A percentile compares a stretch with the other conserved stretches of the same genome.
These are phyloP conservation scores for Crocuta crocuta DNA, from an alignment of 2,113 vertebrate species.

Conservation along the genomic window DNA sequence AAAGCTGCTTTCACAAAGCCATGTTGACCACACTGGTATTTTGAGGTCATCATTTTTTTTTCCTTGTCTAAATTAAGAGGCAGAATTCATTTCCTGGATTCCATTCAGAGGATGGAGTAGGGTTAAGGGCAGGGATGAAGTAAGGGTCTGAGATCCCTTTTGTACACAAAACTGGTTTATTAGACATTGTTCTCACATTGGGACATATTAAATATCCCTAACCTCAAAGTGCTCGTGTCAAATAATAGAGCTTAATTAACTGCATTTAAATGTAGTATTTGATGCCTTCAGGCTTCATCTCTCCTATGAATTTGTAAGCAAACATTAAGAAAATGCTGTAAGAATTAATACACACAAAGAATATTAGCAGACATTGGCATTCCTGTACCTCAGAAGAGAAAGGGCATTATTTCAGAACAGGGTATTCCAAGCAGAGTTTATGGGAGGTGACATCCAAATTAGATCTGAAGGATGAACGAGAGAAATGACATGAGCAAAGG, in stretches of 20 bases:
- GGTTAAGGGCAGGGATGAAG: not conserved
- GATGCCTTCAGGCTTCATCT: not conserved
- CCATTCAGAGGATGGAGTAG: not conserved
- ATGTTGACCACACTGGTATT: not conserved
- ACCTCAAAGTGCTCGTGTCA: not conserved
- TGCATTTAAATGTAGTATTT: not conserved
- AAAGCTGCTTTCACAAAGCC: not conserved
- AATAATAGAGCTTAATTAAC: not conserved
- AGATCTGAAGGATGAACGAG: not conserved
- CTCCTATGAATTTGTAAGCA: constrained; percentile 8
- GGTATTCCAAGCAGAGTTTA: not conserved
- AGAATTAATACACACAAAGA: not conserved
- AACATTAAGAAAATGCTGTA: not conserved
- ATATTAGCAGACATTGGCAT: not conserved
- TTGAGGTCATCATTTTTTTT: not conserved
- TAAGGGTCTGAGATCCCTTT: not conserved
- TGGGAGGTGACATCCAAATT: not conserved
- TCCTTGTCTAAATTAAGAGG: not conserved
- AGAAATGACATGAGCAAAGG: not conserved
- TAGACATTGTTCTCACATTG: not conserved
- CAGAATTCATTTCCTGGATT: not conserved
- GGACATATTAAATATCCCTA: not conserved
- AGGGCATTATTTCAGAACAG: not conserved
- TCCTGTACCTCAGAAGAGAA: not conserved
- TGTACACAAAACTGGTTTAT: not conserved